A percentile compares a stretch with the other conserved stretches of the same genome.
phyloP scores from a whole-genome alignment of 2,113 vertebrate genomes.

The Muntiacus muntjak region DNA sequence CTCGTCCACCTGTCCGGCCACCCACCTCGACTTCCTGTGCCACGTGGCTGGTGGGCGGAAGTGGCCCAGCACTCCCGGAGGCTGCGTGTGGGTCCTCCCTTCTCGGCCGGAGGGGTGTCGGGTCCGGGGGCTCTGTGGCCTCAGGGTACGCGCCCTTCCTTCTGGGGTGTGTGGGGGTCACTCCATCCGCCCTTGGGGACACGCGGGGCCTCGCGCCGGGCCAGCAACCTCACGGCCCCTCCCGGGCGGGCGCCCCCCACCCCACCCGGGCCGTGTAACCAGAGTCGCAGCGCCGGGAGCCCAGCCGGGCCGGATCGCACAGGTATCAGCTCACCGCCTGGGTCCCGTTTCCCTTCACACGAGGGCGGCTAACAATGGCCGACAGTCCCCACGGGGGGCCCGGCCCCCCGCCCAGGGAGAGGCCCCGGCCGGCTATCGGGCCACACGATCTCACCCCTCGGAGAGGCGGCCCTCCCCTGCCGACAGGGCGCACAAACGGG shows the following conservation, averaged over 20 bases:
- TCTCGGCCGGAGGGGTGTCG: accelerated
- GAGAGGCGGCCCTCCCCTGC: constrained; percentile 86
- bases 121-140: background rate
- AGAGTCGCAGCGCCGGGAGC: constrained; percentile 80
- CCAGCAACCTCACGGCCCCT: background rate
- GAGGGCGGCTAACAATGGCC: constrained; percentile 86
- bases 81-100: background rate
- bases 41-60: accelerated
- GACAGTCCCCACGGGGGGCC: constrained; percentile 90
- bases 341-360: constrained; percentile 88
- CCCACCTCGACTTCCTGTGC: background rate
- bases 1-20: accelerated
- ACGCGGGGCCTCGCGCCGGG: background rate
- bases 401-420: constrained; percentile 83
- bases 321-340: constrained; percentile 94
- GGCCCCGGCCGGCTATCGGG: constrained; percentile 85
- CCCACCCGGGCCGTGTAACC: constrained; percentile 78
- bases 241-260: background rate
- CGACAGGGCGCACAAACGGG: constrained; percentile 91
- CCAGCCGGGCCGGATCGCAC: constrained; percentile 88
- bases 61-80: accelerated
- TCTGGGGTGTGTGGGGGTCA: background rate
- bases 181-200: background rate
- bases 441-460: constrained; percentile 91
- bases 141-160: background rate